Evolutionary conservation across 1,140 invertebrate genomes (phyloP), one percentile per base, ranked within the genome.

Genomic region (Oncopeltus fasciatus): DNA sequence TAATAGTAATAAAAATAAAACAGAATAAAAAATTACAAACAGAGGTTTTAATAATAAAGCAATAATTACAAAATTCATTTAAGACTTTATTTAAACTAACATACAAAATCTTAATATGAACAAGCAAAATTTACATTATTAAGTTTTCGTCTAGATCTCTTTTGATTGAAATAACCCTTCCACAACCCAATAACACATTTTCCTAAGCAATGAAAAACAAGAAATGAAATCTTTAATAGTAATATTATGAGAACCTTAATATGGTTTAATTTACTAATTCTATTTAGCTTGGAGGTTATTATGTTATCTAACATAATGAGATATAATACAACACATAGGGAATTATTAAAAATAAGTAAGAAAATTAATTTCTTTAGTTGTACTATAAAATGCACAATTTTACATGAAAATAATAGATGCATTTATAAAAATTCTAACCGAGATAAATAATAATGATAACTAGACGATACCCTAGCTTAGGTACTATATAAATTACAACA

Each of bases 91-190:
- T 65, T 46, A 58, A 31, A 26, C 59, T 57, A 63, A 57, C 33
- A 63, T 61, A 65, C 57, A 65, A 61, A 63, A 65, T 57, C 44
- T 57, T 21, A 51, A 29, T 56, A 66, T 47, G 59, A 67, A 53
- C 64, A 67, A 64, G 57, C 57, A 64, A 56, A 33, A 56, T 61
- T 65, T 46, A 69, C 67, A 63, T 61, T 65, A 63, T 61, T 65
- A 51, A 59, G 49, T 82, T 72, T 82, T 74, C 81, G 78, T 76
- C 82, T 80, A 75, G 79, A 80, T 75, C 79, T 78, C 77, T 84
- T 85, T 76, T 81, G 78, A 81, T 82, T 85, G 78, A 84, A 85
- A 81, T 80, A 85, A 74, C 83, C 83, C 77, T 78, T 84, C 83
- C 83, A 85, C 78, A 80, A 81, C 73, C 83, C 83, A 77, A 85